phyloP scores from a whole-genome alignment of 2,888 invertebrate genomes.

The Pocota personata region DNA sequence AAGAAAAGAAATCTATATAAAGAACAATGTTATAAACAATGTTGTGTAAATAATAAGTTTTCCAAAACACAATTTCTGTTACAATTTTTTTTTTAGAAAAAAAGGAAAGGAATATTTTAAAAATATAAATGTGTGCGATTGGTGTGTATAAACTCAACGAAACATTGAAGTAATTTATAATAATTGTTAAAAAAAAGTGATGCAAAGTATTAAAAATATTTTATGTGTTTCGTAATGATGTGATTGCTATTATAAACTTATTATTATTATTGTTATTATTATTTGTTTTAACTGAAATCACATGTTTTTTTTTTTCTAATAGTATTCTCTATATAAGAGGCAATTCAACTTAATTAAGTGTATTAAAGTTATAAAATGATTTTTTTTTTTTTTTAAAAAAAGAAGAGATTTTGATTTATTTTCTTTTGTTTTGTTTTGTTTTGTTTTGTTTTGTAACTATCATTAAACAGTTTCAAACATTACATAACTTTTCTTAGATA shows the following conservation, averaged over 20 bases:
- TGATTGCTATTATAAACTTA: conserved; percentile 66
- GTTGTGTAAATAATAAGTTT: conserved; percentile 65
- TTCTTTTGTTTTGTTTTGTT: neutral
- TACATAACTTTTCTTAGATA: neutral
- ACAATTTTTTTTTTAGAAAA: too few species aligned
- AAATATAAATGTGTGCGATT: conserved; percentile 41
- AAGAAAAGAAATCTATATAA: conserved; percentile 50
- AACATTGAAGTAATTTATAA: conserved; percentile 28
- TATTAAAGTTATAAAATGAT: conserved; percentile 68
- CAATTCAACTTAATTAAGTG: conserved; percentile 68
- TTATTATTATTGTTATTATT: conserved; percentile 70
- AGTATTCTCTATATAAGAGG: conserved; percentile 57
- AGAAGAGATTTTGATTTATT: conserved; percentile 13
- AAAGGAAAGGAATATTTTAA: conserved; percentile 29
- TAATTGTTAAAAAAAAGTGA: conserved; percentile 34
- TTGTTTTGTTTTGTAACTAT: too few species aligned
- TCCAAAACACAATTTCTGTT: conserved; percentile 44
- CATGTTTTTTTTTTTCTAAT: conserved; percentile 29
- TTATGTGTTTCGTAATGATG: conserved; percentile 65
- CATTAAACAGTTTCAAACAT: neutral
- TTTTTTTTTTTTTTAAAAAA: conserved; percentile 16
- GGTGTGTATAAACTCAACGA: conserved; percentile 32
- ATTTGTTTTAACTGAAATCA: conserved; percentile 60
- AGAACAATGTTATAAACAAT: conserved; percentile 48
- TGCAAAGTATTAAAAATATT: conserved; percentile 39